Percentiles rank a stretch among this genome's conserved stretches.
Evolutionary conservation across 2,888 invertebrate species (phyloP).

Genomic region (Anoplius nigerrimus): DNA sequence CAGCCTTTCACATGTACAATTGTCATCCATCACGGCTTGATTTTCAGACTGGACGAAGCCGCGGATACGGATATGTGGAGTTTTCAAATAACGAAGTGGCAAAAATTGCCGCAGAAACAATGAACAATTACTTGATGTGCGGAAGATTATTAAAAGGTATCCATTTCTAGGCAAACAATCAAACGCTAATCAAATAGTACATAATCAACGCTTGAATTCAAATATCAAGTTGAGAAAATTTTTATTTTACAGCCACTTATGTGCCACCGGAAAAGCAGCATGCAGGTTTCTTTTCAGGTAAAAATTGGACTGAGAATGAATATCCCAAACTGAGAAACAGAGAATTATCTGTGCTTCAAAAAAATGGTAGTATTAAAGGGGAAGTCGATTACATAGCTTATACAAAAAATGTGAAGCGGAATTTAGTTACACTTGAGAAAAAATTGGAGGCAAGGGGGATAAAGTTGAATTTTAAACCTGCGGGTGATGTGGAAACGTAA

Average conservation of each 20-base stretch:
- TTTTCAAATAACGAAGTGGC: slow-evolving; percentile 91
- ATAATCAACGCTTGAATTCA: neutral
- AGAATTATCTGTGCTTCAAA: slow-evolving; percentile 72
- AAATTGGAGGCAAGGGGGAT: slow-evolving; percentile 66
- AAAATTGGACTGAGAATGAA: slow-evolving; percentile 76
- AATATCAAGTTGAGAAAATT: too few relatives aligned
- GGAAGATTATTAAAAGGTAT: slow-evolving; percentile 91
- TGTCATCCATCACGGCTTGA: too few relatives aligned
- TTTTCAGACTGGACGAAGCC: slow-evolving; percentile 85
- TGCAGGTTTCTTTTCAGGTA: slow-evolving; percentile 77
- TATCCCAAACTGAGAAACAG: slow-evolving; percentile 76
- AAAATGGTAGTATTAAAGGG: slow-evolving; percentile 75
- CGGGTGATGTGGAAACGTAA: slow-evolving; percentile 15
- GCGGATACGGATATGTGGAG: slow-evolving; percentile 94
- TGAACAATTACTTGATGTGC: slow-evolving; percentile 98
- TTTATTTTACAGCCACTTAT: slow-evolving; percentile 79
- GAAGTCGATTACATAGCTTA: slow-evolving; percentile 62
- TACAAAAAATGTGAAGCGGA: slow-evolving; percentile 73
- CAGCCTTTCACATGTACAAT: too few relatives aligned
- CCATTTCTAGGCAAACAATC: neutral
- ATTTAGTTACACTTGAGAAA: slow-evolving; percentile 62
- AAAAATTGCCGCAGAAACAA: slow-evolving; percentile 94
- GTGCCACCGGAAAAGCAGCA: slow-evolving; percentile 83
- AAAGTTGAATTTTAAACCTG: slow-evolving; percentile 60
- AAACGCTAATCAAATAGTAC: neutral